Conservation (phyloP, 2,113 vertebrate genomes). For the Origma solitaria region DNA sequence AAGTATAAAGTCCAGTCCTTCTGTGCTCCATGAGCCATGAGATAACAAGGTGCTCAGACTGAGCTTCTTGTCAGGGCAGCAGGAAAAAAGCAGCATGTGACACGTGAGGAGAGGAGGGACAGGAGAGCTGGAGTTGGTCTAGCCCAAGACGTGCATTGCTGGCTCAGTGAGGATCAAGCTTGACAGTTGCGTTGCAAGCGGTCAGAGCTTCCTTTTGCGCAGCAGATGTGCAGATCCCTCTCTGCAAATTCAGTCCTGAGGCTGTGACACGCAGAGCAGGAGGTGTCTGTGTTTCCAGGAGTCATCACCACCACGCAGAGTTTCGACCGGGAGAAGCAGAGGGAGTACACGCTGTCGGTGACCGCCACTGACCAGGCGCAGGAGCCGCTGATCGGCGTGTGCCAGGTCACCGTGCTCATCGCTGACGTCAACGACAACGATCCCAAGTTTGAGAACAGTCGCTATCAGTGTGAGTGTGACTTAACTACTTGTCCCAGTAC, state of each 20-base stretch:
- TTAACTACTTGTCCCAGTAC: not conserved
- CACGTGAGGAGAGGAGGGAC: not conserved
- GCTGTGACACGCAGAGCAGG: not conserved
- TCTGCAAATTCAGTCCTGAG: not conserved
- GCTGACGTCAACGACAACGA: slow-evolving; percentile 87
- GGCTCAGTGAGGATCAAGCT: not conserved
- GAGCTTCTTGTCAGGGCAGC: not conserved
- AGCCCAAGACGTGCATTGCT: fast-evolving
- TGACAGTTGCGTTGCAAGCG: fast-evolving
- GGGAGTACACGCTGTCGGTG: slow-evolving; percentile 78
- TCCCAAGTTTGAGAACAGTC: slow-evolving; percentile 87
- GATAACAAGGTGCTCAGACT: not conserved
- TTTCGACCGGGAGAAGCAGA: slow-evolving; percentile 85
- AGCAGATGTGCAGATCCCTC: not conserved
- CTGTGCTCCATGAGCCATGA: not conserved
- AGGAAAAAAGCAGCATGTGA: not conserved
- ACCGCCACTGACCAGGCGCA: slow-evolving; percentile 83
- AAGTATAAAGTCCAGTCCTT: not conserved
- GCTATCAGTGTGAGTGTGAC: slow-evolving; percentile 78
- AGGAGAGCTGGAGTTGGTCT: not conserved
- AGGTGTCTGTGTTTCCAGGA: slow-evolving; percentile 66
- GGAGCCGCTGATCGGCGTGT: slow-evolving; percentile 84
- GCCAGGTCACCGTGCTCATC: slow-evolving; percentile 79
- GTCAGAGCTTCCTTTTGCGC: not conserved
- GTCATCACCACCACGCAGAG: slow-evolving; percentile 76